These are phyloP conservation scores for Sebastes hubbsi DNA, from an alignment of 2,797 vertebrate species.

Conservation along the genomic window DNA sequence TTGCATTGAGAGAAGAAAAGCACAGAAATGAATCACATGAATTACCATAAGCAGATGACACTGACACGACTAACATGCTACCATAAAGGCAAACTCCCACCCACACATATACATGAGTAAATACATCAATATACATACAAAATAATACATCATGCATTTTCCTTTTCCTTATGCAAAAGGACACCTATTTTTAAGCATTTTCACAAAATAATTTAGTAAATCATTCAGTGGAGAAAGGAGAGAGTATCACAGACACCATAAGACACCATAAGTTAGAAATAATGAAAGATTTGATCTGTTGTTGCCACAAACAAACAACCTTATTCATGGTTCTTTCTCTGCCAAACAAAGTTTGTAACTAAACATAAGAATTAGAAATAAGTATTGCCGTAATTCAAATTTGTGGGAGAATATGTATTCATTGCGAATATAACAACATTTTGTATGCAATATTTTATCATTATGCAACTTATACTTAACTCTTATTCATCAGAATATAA, in stretches of 20 bases:
- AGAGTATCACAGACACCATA: background rate
- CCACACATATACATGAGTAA: constrained; percentile 5
- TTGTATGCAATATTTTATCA: too few species aligned
- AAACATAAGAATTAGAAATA: too few species aligned
- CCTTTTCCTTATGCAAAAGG: background rate
- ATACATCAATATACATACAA: background rate
- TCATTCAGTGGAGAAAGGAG: background rate
- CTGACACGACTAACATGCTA: constrained; percentile 25
- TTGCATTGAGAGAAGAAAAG: background rate
- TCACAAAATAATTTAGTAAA: background rate
- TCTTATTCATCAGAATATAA: too few species aligned
- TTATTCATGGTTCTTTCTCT: background rate
- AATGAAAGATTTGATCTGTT: background rate
- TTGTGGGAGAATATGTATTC: background rate
- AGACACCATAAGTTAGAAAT: background rate
- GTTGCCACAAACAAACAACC: background rate
- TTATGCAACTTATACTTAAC: too few species aligned
- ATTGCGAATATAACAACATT: too few species aligned
- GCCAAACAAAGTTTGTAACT: too few species aligned
- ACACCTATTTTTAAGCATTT: background rate
- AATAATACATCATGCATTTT: constrained; percentile 1
- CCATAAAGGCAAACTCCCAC: constrained; percentile 8
- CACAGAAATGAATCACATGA: constrained; percentile 28
- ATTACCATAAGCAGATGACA: constrained; percentile 47
- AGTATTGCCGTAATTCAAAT: background rate